Evolutionary conservation across 2,797 vertebrate genomes (phyloP).

Genomic region (Rhinatrema bivittatum): DNA sequence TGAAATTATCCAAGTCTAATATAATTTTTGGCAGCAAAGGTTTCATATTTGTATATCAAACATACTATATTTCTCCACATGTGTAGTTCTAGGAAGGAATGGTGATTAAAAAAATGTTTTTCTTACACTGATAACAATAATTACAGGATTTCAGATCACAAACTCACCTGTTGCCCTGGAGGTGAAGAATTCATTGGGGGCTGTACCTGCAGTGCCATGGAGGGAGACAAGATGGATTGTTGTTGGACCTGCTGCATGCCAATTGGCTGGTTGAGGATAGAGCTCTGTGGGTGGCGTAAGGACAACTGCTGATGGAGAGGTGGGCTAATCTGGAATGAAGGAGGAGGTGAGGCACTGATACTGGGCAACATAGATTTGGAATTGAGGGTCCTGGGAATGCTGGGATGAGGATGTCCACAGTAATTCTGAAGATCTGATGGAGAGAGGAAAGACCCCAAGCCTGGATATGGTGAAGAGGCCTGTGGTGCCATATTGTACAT

Average conservation of each 20-base stretch:
- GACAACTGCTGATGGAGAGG: constrained; percentile 90
- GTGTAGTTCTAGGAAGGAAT: too few species aligned
- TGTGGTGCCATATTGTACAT: constrained; percentile 87
- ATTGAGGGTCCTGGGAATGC: constrained; percentile 75
- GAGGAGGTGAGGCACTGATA: constrained; percentile 87
- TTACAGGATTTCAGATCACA: too few species aligned
- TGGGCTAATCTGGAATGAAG: constrained; percentile 91
- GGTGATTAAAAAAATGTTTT: too few species aligned
- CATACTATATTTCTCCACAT: too few species aligned
- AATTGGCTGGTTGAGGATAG: constrained; percentile 88
- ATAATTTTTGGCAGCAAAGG: too few species aligned
- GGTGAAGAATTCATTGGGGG: constrained; percentile 82
- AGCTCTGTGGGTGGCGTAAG: constrained; percentile 77
- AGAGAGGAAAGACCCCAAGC: constrained; percentile 82
- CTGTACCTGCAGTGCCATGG: constrained; percentile 93
- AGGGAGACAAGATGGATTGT: constrained; percentile 86
- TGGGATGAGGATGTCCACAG: constrained; percentile 70
- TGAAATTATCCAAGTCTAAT: too few species aligned
- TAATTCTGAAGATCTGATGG: constrained; percentile 90
- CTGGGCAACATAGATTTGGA: constrained; percentile 88
- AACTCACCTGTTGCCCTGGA: constrained; percentile 88
- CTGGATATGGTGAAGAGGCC: constrained; percentile 80
- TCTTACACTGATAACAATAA: too few species aligned
- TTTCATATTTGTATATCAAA: too few species aligned
- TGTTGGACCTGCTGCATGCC: constrained; percentile 94